Evolutionary conservation across 2,888 invertebrate species (phyloP), one percentile per base, ranked within the genome.

Genomic region (Dryomyza anilis): DNA sequence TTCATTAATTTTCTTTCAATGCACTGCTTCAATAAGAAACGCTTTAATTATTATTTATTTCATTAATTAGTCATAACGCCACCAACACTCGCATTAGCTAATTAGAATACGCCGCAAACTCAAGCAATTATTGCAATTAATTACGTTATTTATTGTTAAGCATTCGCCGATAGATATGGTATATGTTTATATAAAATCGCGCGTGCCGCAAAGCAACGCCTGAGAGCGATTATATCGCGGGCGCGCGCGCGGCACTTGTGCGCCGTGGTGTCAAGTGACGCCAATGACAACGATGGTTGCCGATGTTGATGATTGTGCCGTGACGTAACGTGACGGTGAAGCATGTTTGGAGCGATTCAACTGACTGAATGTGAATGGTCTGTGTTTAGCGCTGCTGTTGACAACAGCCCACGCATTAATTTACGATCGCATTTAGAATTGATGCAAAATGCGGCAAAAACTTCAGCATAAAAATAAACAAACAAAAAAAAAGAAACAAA

Each of bases 121-220:
- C n/a, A n/a, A n/a, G 48, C 46, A 59, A 59, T 46, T 50, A 21
- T 25, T 30, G 16, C 48, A 50, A 58, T 58, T 48, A 33, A 59
- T 46, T 30, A 10, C 33, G 23, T 23, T 33, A 60, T 50, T 50
- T 60, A 46, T 60, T 23, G 33, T n/a, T 19, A 45, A 50, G 14
- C 19, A 23, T n/a, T 46, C 48, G 33, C 10, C 33, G 36, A 46
- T 30, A 21, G 58, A 60, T 27, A 60, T n/a, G 23, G 48, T 57
- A 48, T n/a, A 36, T 33, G 23, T 36, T 48, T 46, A 43, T 12
- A 48, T 48, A 21, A 7, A 25, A 16, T 8, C n/a, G 50, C 23
- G 23, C 45, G 33, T 48, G 39, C 57, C 48, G 59, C 48, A 46
- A 36, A 10, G 36, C 23, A 29, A 29, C n/a, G n/a, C n/a, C n/a